These are phyloP conservation scores for Pelodytes ibericus DNA, from an alignment of 2,797 vertebrate species.

Conservation along the genomic window DNA sequence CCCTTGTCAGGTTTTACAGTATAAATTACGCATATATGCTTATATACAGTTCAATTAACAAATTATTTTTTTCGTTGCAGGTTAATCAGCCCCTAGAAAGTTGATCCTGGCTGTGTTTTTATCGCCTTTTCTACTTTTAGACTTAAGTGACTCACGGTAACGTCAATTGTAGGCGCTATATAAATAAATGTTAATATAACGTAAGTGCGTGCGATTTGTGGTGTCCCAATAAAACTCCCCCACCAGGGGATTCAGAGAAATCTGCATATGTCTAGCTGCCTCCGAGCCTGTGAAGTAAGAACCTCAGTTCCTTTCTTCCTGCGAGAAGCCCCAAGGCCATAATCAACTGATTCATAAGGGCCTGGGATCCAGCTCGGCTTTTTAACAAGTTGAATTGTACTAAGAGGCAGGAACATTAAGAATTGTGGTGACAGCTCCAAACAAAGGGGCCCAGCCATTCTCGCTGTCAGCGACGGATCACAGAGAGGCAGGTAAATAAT, in stretches of 20 bases:
- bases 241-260: background rate
- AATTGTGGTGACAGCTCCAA: too few species aligned
- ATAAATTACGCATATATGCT: too few species aligned
- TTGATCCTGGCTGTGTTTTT: background rate
- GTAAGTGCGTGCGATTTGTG: background rate
- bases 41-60: too few species aligned
- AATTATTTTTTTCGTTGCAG: too few species aligned
- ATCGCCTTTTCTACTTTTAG: background rate
- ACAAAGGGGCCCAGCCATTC: too few species aligned
- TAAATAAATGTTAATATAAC: too few species aligned
- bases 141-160: background rate
- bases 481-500: too few species aligned
- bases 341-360: slow-evolving; percentile 36
- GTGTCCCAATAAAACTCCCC: background rate
- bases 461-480: too few species aligned
- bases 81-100: background rate
- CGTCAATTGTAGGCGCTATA: too few species aligned
- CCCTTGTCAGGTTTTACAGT: too few species aligned
- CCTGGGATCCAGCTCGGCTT: background rate
- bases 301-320: slow-evolving; percentile 31
- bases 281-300: slow-evolving; percentile 28
- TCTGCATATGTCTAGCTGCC: slow-evolving; percentile 35
- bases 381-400: too few species aligned
- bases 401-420: too few species aligned
- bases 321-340: slow-evolving; percentile 33